Base-by-base conservation (phyloP, 2,888 invertebrate genomes). In the Pteria penguin region DNA sequence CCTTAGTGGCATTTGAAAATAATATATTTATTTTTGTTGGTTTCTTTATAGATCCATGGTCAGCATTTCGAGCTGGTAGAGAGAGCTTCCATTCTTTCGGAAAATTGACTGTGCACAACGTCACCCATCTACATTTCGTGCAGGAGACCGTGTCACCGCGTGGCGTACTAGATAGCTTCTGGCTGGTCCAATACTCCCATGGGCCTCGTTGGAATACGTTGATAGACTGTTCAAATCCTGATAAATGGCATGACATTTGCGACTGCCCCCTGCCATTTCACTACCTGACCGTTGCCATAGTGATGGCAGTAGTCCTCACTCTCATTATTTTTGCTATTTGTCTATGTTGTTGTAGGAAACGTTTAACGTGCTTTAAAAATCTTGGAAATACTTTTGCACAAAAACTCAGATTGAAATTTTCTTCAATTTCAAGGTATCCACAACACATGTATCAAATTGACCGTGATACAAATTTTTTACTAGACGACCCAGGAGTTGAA, bases 121-220 rank as follows among this genome's bases (percentile, higher is more conserved):
- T 58, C n/a, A 85, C 83, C 18, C 88, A 88, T 71, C 57, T 86
- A 2, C 72, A 78, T 29, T 87, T 86, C 74, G 82, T 86, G 29
- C 84, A 86, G 74, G 73, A 73, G 14, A 80, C 80, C 8, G 79
- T 81, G 4, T 29, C 33, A 4, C 55, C 75, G 11, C 54, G 70
- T 1, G 54, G 72, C 4, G 67, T 78, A 1, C 32, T 87, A 24
- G 88, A 88, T 69, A 72, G 68, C 1, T 82, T 88, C 58, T 86
- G 86, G 86, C 63, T 88, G 8, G 78, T 84, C 0, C 81, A 84
- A 61, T 36, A 77, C 18, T 54, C 72, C 8, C 83, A 85, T 36
- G 84, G 80, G 26, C 82, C 79, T 45, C 79, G 80, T 31, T 62
- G 82, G 2, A 26, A 33, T 8, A 72, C 79, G 24, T 26, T 82